Evolutionary conservation across 2,113 vertebrate species (phyloP), one percentile per base, ranked within the genome.

Genomic region (Theropithecus gelada): DNA sequence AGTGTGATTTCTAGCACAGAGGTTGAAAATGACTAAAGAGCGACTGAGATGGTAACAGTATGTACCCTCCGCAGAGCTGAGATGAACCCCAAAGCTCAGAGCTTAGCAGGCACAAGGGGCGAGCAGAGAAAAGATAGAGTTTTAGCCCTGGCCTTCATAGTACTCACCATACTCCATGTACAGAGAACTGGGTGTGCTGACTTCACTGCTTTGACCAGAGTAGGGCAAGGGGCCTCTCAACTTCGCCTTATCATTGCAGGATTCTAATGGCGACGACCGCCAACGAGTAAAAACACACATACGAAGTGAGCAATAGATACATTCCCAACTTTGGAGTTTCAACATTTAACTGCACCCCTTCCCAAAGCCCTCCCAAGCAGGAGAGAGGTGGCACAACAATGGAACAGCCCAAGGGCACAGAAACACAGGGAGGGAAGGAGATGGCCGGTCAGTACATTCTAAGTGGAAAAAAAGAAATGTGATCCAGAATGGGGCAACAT

Each of bases 81-180:
- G 70, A 30, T 66, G 68, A 48, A 50, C 80, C 30, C 90, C 70
- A 43, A 55, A 52, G 57, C 64, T 66, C 38, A 66, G 18, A 43
- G 25, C 5, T 55, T 9, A 70, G 89, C 66, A 92, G 89, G 83
- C 70, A 83, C 4, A 10, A n/a, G 48, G 55, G 80, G 52, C 40
- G 25, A 59, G 18, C 75, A 35, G 23, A 92, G 66, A 38, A 22
- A 52, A 94, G 43, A 72, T 3, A 17, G 10, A 45, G 35, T 2
- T 27, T 50, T 30, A 32, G 89, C 48, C 85, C 83, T 76, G 35
- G 66, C 91, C 81, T 95, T 84, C 68, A 70, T n/a, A 55, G 38
- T 45, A 48, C 94, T 48, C 61, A 99, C 99, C 98, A 0, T 99
- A 99, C 90, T 99, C 99, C 99, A 99, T 98, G 97, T 99, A 99